Conservation (phyloP, 2,113 vertebrate genomes). For the Edolisoma coerulescens region DNA sequence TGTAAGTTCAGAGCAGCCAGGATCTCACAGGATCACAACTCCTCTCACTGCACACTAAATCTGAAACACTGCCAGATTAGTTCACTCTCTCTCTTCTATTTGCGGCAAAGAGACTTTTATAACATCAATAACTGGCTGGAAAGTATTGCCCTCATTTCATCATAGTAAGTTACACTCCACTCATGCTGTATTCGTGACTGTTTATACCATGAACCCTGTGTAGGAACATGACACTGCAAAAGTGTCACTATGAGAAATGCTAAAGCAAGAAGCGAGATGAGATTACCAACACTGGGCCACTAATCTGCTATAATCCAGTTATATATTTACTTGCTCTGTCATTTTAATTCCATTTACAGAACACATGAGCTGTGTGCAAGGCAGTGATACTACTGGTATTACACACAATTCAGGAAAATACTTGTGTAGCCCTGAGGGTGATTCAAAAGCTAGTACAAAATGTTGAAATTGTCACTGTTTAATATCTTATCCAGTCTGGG, state of each 20-base stretch:
- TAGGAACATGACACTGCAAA: background rate
- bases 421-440: background rate
- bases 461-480: background rate
- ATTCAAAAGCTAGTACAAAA: background rate
- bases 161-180: background rate
- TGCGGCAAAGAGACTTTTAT: background rate
- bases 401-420: background rate
- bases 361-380: background rate
- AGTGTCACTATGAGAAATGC: background rate
- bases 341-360: background rate
- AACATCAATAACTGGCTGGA: background rate
- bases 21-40: background rate
- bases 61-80: background rate
- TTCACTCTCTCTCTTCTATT: background rate
- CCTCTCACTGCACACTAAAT: background rate
- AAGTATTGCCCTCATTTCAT: background rate
- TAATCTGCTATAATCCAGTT: background rate
- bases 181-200: background rate
- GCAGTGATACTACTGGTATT: background rate
- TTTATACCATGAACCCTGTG: background rate
- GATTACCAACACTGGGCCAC: background rate
- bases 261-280: background rate
- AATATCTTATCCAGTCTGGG: background rate
- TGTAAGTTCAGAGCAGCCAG: background rate
- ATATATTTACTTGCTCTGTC: background rate